Evolutionary conservation across 2,888 invertebrate species (phyloP).

Genomic region (Amiota communis): DNA sequence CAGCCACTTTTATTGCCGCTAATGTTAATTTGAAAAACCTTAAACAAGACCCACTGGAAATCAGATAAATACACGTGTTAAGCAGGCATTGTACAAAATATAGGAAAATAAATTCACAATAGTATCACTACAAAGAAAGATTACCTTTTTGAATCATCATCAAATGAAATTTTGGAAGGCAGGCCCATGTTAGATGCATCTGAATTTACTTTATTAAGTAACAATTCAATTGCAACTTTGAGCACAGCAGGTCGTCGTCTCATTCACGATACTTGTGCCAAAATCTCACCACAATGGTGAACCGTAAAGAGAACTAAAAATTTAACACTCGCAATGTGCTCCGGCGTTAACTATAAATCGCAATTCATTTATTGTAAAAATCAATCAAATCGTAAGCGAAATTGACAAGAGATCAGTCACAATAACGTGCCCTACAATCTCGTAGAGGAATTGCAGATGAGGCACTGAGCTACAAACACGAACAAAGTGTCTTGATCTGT

Average conservation of each 20-base stretch:
- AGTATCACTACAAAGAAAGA: constrained; percentile 27
- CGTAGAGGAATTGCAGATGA: constrained; percentile 27
- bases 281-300: no score
- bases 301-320: no score
- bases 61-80: constrained; percentile 71
- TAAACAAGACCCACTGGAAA: constrained; percentile 25
- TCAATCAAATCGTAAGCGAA: constrained; percentile 65
- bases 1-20: no score
- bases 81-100: constrained; percentile 56
- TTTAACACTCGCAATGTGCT: no score
- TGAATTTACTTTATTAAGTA: constrained; percentile 71
- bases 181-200: constrained; percentile 31
- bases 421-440: constrained; percentile 62
- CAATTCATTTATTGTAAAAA: constrained; percentile 61
- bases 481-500: constrained; percentile 67
- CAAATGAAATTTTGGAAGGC: constrained; percentile 52
- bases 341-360: constrained; percentile 21
- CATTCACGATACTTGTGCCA: no score
- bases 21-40: no score
- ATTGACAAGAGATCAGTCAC: constrained; percentile 43
- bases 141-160: background rate
- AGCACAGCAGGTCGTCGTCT: constrained; percentile 47
- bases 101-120: constrained; percentile 24
- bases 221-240: constrained; percentile 67
- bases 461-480: constrained; percentile 32